These are phyloP conservation scores for Stigmatopora nigra DNA, from an alignment of 2,113 vertebrate genomes.

Conservation along the genomic window DNA sequence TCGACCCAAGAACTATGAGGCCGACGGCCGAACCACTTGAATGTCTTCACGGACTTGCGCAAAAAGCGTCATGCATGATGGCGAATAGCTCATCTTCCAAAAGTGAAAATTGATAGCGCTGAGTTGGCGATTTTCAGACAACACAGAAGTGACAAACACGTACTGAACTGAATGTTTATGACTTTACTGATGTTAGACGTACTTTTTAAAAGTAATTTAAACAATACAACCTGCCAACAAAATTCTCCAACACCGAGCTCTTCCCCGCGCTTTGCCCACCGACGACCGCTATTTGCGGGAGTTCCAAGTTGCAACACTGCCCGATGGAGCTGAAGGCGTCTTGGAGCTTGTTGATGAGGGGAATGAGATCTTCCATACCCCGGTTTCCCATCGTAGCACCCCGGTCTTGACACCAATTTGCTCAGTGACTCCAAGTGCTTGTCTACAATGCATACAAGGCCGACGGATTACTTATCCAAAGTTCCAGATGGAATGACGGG, in stretches of 20 bases:
- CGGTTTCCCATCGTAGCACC: conserved; percentile 84
- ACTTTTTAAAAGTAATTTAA: background rate
- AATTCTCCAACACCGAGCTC: conserved; percentile 94
- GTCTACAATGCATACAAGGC: background rate
- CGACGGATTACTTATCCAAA: conserved; percentile 28
- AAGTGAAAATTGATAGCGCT: conserved; percentile 27
- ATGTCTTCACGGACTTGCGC: conserved; percentile 22
- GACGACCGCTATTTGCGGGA: conserved; percentile 95
- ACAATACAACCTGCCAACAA: conserved; percentile 81
- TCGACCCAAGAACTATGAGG: no score
- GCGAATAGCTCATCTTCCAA: conserved; percentile 39
- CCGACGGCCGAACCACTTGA: no score
- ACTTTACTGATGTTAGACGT: background rate
- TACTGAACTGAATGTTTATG: background rate
- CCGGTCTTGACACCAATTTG: conserved; percentile 18
- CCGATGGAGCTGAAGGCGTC: conserved; percentile 96
- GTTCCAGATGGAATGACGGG: conserved; percentile 23
- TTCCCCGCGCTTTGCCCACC: conserved; percentile 95
- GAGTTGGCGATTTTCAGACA: conserved; percentile 38
- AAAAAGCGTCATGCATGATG: conserved; percentile 15
- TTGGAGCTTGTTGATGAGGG: conserved; percentile 93
- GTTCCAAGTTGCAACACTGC: conserved; percentile 89
- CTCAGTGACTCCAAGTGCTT: conserved; percentile 15
- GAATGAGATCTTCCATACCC: conserved; percentile 95
- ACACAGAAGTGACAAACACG: background rate